Conservation (phyloP, 1,140 invertebrate genomes). For the Lamellibrachia luymesi region DNA sequence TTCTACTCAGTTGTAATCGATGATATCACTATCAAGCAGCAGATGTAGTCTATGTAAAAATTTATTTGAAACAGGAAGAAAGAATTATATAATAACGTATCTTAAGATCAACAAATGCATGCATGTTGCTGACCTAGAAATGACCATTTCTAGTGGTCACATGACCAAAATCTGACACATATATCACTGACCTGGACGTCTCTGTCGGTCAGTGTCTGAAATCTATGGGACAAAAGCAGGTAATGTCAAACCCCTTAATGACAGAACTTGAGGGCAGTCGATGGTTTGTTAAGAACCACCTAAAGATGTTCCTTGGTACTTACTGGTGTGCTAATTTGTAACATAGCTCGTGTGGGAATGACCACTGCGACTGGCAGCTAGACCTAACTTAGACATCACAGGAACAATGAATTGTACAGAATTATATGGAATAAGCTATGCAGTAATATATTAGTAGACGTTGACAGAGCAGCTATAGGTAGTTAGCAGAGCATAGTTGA, state of each 20-base stretch:
- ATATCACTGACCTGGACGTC: not conserved
- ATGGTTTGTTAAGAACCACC: not conserved
- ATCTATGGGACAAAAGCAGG: not conserved
- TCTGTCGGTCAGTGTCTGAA: not conserved
- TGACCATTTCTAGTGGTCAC: not conserved
- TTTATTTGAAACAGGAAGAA: not conserved
- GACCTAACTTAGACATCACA: not conserved
- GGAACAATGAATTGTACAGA: slow-evolving; percentile 1
- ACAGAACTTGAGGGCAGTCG: not conserved
- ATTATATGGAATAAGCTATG: not conserved
- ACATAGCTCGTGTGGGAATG: not conserved
- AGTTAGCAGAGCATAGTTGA: not conserved
- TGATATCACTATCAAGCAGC: not conserved
- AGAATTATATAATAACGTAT: not conserved
- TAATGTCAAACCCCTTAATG: not conserved
- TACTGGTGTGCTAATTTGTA: not conserved
- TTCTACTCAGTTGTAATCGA: not conserved
- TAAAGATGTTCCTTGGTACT: not conserved
- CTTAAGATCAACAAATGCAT: not conserved
- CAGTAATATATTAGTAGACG: not conserved
- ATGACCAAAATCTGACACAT: not conserved
- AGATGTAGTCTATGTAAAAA: not conserved
- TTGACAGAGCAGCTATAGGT: not conserved
- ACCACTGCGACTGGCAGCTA: not conserved
- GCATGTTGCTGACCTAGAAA: not conserved